A percentile compares a stretch with the other conserved stretches of the same genome.
These are phyloP conservation scores for Agelaius tricolor DNA, from an alignment of 2,113 vertebrate genomes.

Conservation along the genomic window DNA sequence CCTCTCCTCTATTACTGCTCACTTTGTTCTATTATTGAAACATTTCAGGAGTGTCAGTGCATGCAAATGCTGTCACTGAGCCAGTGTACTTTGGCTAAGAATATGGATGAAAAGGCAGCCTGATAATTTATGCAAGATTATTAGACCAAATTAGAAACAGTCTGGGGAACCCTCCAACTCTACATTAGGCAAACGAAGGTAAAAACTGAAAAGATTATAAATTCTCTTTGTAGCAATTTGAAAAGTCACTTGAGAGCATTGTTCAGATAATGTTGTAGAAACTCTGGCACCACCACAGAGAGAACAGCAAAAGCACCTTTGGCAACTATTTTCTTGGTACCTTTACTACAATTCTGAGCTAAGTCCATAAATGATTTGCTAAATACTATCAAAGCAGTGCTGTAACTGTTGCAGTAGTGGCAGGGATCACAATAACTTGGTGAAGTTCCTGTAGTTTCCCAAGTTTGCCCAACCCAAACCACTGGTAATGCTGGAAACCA, in stretches of 20 bases:
- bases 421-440: background rate
- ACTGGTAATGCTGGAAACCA: background rate
- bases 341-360: background rate
- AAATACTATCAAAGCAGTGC: background rate
- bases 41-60: background rate
- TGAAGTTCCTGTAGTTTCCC: background rate
- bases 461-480: background rate
- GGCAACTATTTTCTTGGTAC: background rate
- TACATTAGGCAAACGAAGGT: conserved; percentile 16
- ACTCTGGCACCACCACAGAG: background rate
- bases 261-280: background rate
- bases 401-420: background rate
- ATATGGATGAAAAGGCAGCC: conserved; percentile 2
- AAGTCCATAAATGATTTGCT: background rate
- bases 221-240: conserved; percentile 1
- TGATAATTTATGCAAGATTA: conserved; percentile 51
- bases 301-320: background rate
- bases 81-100: background rate
- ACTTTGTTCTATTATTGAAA: conserved; percentile 52
- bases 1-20: background rate
- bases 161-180: conserved; percentile 4
- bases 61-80: background rate
- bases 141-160: conserved; percentile 34
- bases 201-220: conserved; percentile 5
- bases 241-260: background rate